phyloP scores from a whole-genome alignment of 2,113 vertebrate species.

The Suricata suricatta region DNA sequence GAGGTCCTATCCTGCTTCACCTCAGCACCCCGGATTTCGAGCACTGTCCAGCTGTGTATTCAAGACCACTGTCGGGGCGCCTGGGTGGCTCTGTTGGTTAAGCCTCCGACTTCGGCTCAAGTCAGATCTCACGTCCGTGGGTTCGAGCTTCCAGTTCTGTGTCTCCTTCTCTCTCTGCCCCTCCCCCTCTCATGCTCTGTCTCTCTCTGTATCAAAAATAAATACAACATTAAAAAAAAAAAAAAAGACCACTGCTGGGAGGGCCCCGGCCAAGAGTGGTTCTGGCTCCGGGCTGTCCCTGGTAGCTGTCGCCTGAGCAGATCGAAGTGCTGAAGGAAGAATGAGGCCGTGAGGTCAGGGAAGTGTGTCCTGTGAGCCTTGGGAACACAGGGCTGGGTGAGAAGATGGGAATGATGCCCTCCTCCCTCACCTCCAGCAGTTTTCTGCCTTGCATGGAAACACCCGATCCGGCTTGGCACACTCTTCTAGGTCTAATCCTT shows the following conservation, averaged over 20 bases:
- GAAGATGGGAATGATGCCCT: background rate
- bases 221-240: too few relatives aligned
- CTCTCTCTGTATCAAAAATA: too few relatives aligned
- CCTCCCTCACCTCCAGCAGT: background rate
- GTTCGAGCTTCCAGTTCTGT: too few relatives aligned
- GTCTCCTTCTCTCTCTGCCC: too few relatives aligned
- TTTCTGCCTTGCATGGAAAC: background rate
- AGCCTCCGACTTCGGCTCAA: too few relatives aligned
- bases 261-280: background rate
- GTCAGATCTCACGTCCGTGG: too few relatives aligned
- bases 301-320: background rate
- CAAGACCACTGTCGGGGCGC: background rate
- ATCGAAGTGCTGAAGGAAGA: background rate
- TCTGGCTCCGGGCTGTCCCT: background rate
- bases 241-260: background rate
- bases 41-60: background rate
- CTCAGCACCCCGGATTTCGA: background rate
- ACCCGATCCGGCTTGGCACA: background rate
- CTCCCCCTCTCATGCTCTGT: too few relatives aligned
- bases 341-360: too few relatives aligned
- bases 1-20: background rate
- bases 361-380: background rate
- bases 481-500: background rate
- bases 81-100: too few relatives aligned
- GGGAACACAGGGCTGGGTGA: background rate